A percentile compares a stretch with the other conserved stretches of the same genome.
Conservation (phyloP, 37 sponge, comb jelly and placozoan species). For the Cladorhizidae sp. region DNA sequence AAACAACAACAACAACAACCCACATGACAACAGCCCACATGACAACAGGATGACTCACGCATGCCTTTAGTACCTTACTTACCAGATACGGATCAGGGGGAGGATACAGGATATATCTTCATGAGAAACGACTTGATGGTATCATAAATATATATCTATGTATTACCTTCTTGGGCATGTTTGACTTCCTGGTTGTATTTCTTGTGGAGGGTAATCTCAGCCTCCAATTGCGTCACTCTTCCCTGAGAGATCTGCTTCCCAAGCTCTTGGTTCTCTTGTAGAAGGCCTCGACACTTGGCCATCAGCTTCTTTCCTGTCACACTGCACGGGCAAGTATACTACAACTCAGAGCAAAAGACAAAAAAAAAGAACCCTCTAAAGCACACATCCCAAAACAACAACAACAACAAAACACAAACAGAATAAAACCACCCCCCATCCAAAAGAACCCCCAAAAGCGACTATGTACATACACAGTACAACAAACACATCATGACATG, state of each 20-base stretch:
- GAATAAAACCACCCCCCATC: not conserved
- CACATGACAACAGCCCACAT: too few species aligned
- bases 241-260: slow-evolving; percentile 98
- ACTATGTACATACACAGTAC: too few species aligned
- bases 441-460: too few species aligned
- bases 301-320: slow-evolving; percentile 93
- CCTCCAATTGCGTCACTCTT: slow-evolving; percentile 87
- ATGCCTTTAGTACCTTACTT: too few species aligned
- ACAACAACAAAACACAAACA: too few species aligned
- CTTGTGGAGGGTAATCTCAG: slow-evolving; percentile 91
- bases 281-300: slow-evolving; percentile 85
- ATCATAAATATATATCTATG: too few species aligned
- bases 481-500: too few species aligned
- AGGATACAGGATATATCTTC: too few species aligned
- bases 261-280: slow-evolving; percentile 93
- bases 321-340: slow-evolving; percentile 31
- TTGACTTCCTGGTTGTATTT: slow-evolving; percentile 82
- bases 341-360: not conserved
- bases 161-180: slow-evolving; percentile 65
- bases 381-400: not conserved
- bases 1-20: too few species aligned
- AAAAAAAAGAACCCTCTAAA: not conserved
- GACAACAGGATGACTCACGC: too few species aligned
- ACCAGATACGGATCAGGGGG: too few species aligned
- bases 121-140: too few species aligned